Base-by-base conservation (phyloP, 2,113 vertebrate genomes). In the Myocastor coypus region DNA sequence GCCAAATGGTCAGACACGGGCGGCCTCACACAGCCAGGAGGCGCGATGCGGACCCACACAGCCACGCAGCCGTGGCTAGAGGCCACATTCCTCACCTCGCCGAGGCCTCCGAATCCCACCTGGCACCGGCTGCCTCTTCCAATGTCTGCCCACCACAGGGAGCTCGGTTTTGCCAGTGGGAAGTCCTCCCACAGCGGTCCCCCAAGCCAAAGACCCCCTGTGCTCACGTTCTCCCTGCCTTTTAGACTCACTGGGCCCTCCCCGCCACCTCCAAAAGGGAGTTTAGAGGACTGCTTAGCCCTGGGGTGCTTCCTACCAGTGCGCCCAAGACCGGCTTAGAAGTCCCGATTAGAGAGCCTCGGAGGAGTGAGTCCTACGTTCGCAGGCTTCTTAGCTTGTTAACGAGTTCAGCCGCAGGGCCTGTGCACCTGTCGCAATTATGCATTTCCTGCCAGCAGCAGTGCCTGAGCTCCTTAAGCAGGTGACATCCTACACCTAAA, bases 391-490 rank as follows among this genome's bases (percentile, higher is more conserved):
- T 24, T 9, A 24, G 17, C 42, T 7, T 32, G 3, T 57, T 22
- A 22, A 82, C 50, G 22, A n/a, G 52, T 83, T 80, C 73, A 19
- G 86, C 95, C 52, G 52, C 73, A 5, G 94, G 86, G 73, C 87
- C 83, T 8, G 16, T 10, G 32, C 40, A 40, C 71, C 84, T 93
- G 42, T 93, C 68, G 30, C 52, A 78, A 91, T 68, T 46, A 14
- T 13, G 57, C 78, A 20, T 89, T 92, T 87, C 34, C 68, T 68
- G 69, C 66, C 85, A 57, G 75, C 57, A 75, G 63, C 57, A 75
- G 57, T 30, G 0, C 81, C 37, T 40, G 83, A 93, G 75, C 55
- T 77, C 61, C 83, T 89, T 83, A 73, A 94, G 92, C 46, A 63
- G 83, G 59, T 75, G 92, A 89, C 32, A 89, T 73, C 75, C 5